Evolutionary conservation across 2,797 vertebrate species (phyloP), one percentile per base, ranked within the genome.

Genomic region (Tiaroga cobitis): DNA sequence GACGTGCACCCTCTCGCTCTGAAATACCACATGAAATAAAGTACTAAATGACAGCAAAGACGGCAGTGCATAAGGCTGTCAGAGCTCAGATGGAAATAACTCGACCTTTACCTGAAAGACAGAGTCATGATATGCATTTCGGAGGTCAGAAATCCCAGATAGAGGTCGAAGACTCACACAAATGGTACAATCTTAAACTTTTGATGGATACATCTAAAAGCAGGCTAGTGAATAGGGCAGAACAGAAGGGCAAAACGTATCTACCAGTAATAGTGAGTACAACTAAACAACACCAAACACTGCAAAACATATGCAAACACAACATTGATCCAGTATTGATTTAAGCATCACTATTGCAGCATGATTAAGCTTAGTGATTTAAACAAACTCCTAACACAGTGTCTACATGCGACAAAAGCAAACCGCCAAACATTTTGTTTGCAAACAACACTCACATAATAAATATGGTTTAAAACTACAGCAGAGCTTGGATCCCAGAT

Each of bases 41-140:
- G 49, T 18, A 26, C 18, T 87, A 51, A 84, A 84, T 41, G 56
- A 59, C 37, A 78, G 6, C 37, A 79, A 18, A 32, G 78, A 26
- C 2, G 13, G 46, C 19, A 32, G 46, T n/a, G 15, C 26, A 26
- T 10, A 8, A 51, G 41, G 8, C 61, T 34, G 59, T 69, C 54
- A 70, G 72, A 46, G 61, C 63, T 67, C 51, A 21, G 59, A 51
- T 72, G 79, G 68, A 74, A 85, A 84, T n/a, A 77, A 72, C 37
- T 34, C 59, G 46, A 87, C 86, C 86, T 87, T 84, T 89, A 78
- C 73, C 26, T 19, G 77, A 43, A 46, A 32, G 43, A 19, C 61
- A 46, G 13, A 74, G 26, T 18, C 59, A 72, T 78, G 68, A 89
- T 78, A 85, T 59, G 61, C 68, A 87, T 77, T 69, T 37, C 41